A percentile compares a stretch with the other conserved stretches of the same genome.
These are phyloP conservation scores for Darevskia mixta DNA, from an alignment of 2,797 vertebrate species.

Conservation along the genomic window DNA sequence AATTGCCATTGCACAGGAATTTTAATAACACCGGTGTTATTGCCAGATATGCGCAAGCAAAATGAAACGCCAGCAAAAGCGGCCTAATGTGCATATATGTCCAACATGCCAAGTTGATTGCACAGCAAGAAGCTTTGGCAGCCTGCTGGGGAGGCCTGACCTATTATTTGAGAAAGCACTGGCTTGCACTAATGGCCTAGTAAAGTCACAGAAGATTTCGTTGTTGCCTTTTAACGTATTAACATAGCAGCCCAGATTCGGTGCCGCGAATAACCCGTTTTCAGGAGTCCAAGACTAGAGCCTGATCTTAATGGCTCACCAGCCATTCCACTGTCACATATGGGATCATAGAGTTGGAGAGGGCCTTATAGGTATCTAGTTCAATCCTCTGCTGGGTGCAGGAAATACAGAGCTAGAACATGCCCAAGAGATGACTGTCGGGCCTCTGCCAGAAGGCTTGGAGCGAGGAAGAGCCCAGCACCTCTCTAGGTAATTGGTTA, in stretches of 20 bases:
- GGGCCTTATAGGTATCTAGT: neutral
- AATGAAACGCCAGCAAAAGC: conserved; percentile 6
- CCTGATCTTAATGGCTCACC: neutral
- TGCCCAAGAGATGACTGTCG: neutral
- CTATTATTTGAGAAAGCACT: conserved; percentile 14
- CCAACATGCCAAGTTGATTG: conserved; percentile 29
- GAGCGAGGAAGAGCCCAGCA: no score
- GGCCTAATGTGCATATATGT: conserved; percentile 3
- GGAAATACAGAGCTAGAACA: neutral
- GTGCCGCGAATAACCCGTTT: neutral
- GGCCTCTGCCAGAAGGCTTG: no score
- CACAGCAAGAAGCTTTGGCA: conserved; percentile 23
- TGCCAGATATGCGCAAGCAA: conserved; percentile 4
- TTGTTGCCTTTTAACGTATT: neutral
- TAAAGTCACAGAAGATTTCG: neutral
- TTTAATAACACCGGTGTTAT: conserved; percentile 16
- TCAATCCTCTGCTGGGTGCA: neutral
- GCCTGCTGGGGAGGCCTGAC: neutral
- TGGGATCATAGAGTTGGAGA: neutral
- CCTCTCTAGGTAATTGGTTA: neutral
- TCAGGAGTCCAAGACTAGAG: neutral
- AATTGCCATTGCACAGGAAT: neutral
- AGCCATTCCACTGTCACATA: neutral
- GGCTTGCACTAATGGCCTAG: conserved; percentile 4
- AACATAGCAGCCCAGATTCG: neutral